These are phyloP conservation scores for Tyto alba DNA, from an alignment of 2,113 vertebrate species.

Conservation along the genomic window DNA sequence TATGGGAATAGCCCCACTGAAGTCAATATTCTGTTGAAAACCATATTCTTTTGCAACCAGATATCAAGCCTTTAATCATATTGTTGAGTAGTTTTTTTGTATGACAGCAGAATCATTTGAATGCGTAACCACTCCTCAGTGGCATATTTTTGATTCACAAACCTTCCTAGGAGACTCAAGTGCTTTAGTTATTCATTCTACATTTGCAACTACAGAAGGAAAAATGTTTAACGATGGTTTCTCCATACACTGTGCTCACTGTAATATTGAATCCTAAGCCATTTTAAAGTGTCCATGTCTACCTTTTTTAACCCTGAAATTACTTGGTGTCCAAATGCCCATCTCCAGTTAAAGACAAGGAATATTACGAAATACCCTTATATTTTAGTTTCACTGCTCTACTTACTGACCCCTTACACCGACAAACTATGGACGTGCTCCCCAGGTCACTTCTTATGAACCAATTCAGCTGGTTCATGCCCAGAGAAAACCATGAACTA, in stretches of 20 bases:
- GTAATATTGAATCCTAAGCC: background rate
- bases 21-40: background rate
- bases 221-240: rapidly evolving
- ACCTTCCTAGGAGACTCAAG: background rate
- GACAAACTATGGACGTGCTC: background rate
- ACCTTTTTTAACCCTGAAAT: background rate
- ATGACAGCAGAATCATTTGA: background rate
- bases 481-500: background rate
- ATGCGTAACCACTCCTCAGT: background rate
- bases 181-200: background rate
- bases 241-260: background rate
- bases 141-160: background rate
- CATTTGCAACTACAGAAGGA: background rate
- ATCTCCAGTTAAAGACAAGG: background rate
- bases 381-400: background rate
- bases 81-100: background rate
- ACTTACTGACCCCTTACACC: background rate
- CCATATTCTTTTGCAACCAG: background rate
- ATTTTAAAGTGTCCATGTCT: background rate
- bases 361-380: background rate
- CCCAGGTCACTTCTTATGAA: background rate
- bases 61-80: background rate
- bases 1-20: background rate
- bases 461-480: background rate
- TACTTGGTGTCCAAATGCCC: background rate